Percentiles rank a stretch among this genome's conserved stretches.
phyloP scores from a whole-genome alignment of 2,888 invertebrate species.

The Noctua comes region DNA sequence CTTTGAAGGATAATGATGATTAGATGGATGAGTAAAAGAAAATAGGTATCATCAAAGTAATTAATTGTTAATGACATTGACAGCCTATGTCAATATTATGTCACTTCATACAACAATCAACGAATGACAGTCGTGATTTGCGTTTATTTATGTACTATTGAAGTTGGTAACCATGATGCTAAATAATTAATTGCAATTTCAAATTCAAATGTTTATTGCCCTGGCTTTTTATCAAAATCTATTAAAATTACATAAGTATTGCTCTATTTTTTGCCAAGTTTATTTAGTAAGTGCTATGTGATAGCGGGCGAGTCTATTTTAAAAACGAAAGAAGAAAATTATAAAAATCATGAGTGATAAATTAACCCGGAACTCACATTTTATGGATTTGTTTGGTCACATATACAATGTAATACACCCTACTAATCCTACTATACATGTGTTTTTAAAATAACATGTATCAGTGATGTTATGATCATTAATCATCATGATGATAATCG shows the following conservation, averaged over 20 bases:
- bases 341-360: background rate
- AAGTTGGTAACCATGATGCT: background rate
- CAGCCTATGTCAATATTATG: background rate
- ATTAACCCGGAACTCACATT: background rate
- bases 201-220: background rate
- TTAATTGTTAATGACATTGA: background rate
- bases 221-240: background rate
- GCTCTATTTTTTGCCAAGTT: background rate
- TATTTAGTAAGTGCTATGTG: background rate
- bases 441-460: background rate
- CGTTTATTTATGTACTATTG: background rate
- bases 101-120: background rate
- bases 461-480: constrained; percentile 10
- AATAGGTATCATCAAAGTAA: background rate
- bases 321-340: background rate
- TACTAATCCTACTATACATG: background rate
- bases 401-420: background rate
- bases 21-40: background rate
- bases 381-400: background rate
- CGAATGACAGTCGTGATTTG: background rate
- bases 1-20: constrained; percentile 10
- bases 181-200: background rate
- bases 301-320: background rate
- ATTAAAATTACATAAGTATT: background rate
- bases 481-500: background rate